phyloP scores from a whole-genome alignment of 1,140 invertebrate species.

The Drosophila watanabei region DNA sequence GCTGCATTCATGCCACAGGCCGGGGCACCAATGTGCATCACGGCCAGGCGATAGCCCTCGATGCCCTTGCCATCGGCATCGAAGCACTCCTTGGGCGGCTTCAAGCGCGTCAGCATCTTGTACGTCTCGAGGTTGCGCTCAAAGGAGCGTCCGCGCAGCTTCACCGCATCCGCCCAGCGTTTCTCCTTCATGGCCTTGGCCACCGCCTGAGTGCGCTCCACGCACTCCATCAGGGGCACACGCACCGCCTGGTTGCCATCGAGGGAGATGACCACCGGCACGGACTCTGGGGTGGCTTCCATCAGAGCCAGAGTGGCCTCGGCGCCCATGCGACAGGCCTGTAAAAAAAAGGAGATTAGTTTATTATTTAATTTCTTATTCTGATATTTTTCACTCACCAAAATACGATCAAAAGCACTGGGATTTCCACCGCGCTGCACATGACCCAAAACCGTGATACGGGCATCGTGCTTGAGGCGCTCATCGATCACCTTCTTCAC shows the following conservation, averaged over 20 bases:
- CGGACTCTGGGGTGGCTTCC: slow-evolving; percentile 96
- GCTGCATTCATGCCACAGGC: slow-evolving; percentile 99
- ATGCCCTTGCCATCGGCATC: slow-evolving; percentile 87
- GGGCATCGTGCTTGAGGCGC: slow-evolving; percentile 97
- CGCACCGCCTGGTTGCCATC: slow-evolving; percentile 99
- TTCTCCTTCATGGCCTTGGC: slow-evolving; percentile 95
- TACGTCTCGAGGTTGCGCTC: slow-evolving; percentile 98
- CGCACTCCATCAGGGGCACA: slow-evolving; percentile 99
- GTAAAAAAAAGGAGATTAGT: too few species aligned
- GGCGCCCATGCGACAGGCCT: slow-evolving; percentile 99
- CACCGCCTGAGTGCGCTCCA: slow-evolving; percentile 97
- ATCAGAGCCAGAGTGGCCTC: slow-evolving; percentile 99
- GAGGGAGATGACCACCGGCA: slow-evolving; percentile 98
- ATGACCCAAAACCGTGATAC: slow-evolving; percentile 99
- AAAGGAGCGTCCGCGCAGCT: slow-evolving; percentile 97
- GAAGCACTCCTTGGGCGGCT: slow-evolving; percentile 92
- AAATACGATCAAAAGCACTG: slow-evolving; percentile 99
- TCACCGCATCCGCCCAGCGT: slow-evolving; percentile 97
- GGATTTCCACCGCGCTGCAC: slow-evolving; percentile 95
- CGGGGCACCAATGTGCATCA: slow-evolving; percentile 99
- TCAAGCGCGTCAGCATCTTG: slow-evolving; percentile 97
- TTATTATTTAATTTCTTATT: too few species aligned
- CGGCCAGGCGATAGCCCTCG: slow-evolving; percentile 95
- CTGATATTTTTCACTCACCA: too few species aligned
- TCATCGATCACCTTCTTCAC: slow-evolving; percentile 96